phyloP scores from a whole-genome alignment of 1,140 invertebrate genomes.

The Meteorus sp. region DNA sequence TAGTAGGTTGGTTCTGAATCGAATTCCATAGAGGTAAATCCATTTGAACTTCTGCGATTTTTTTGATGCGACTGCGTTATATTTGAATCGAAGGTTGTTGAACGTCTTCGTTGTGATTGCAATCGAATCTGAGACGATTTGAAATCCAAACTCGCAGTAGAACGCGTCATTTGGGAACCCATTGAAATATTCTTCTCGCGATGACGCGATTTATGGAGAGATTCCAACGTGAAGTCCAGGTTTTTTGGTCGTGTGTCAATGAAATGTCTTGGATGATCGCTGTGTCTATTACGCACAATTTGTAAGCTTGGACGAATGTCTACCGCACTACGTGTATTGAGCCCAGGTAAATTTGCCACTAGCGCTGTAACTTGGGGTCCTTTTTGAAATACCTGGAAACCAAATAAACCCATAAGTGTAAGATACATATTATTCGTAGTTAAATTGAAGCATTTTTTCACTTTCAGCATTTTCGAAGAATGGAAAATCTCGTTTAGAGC shows the following conservation, averaged over 20 bases:
- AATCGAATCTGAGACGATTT: constrained; percentile 40
- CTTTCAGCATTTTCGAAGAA: too few species aligned
- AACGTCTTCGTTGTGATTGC: constrained; percentile 37
- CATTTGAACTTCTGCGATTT: constrained; percentile 34
- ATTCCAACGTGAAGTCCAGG: constrained; percentile 42
- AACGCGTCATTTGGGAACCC: constrained; percentile 42
- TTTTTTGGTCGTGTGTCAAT: constrained; percentile 37
- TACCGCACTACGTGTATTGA: constrained; percentile 53
- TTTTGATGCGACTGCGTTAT: constrained; percentile 49
- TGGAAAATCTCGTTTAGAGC: too few species aligned
- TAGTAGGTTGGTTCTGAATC: constrained; percentile 56
- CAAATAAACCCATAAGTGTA: too few species aligned
- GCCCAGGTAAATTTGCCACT: constrained; percentile 63
- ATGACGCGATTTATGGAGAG: constrained; percentile 43
- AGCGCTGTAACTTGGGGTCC: constrained; percentile 63
- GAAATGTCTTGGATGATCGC: constrained; percentile 38
- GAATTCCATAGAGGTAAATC: constrained; percentile 48
- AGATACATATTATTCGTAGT: not conserved
- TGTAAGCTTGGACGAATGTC: constrained; percentile 49
- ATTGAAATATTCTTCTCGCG: constrained; percentile 37
- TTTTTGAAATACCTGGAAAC: constrained; percentile 68
- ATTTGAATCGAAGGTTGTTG: constrained; percentile 38
- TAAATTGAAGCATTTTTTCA: too few species aligned
- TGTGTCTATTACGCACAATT: constrained; percentile 41
- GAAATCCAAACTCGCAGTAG: constrained; percentile 49